Base-by-base conservation (phyloP, 2,797 vertebrate species). In the Amblyopsis hoosieri region DNA sequence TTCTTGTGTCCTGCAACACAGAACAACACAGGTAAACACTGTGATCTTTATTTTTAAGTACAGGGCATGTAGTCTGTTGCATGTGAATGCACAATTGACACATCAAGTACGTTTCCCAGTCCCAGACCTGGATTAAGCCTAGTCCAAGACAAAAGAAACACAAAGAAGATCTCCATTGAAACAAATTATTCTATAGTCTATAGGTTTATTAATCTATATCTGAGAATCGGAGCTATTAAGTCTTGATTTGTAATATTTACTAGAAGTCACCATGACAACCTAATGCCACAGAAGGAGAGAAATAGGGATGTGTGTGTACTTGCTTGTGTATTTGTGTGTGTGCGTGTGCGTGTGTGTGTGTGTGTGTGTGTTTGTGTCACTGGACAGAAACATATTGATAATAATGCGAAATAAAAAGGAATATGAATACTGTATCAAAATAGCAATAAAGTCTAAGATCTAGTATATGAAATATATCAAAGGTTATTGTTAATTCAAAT, bases 171-270 rank as follows among this genome's bases (percentile, higher is more conserved):
- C 23, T 3, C 23, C 23, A 23, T 23, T 23, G 23, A 23, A 23
- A 23, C 23, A 23, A 3, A 23, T 23, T 3, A 23, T 23, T 23
- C 23, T 23, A 23, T 23, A 23, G 23, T 23, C 3, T 23, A 23
- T 23, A 23, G 23, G 23, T 23, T 23, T 23, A 23, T 23, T 23
- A 0, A 23, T 23, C 19, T 19, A 19, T 19, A 19, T 19, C 23
- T 23, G 23, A 23, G 23, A 3, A 23, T 3, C 23, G 23, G 23
- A 23, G 23, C 23, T 3, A 23, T 23, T 3, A 31, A 56, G 83
- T 73, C 56, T 69, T 75, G 14, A 81, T 81, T 82, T 75, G 62
- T 66, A 48, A 69, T 69, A 70, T 69, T 66, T 49, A 62, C 33
- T 73, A 42, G 9, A 31, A 2, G 15, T 62, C 66, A 51, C 13